Conservation (phyloP, 2,797 vertebrate genomes). For the Gambusia yucatana region DNA sequence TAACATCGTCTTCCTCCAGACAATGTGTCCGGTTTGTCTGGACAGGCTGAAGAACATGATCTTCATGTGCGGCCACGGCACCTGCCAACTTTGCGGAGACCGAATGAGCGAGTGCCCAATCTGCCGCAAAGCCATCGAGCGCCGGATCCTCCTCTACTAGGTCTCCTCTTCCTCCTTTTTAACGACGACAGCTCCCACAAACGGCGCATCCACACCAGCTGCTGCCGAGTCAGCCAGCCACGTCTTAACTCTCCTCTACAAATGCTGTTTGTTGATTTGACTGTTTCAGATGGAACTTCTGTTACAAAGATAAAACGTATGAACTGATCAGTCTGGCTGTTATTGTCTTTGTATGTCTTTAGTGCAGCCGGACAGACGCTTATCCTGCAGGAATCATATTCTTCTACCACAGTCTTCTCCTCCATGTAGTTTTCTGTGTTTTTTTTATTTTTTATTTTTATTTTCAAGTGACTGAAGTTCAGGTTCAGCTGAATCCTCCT, state of each 20-base stretch:
- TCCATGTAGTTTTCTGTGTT: constrained; percentile 3
- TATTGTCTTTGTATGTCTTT: constrained; percentile 17
- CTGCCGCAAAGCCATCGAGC: constrained; percentile 98
- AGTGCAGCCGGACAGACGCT: constrained; percentile 35
- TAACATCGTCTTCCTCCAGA: constrained; percentile 78
- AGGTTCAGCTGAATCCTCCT: constrained; percentile 6
- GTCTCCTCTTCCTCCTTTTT: constrained; percentile 20
- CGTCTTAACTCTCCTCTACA: constrained; percentile 52
- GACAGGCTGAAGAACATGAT: constrained; percentile 99
- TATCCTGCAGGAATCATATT: constrained; percentile 13
- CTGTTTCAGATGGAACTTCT: constrained; percentile 55
- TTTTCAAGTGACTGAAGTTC: constrained; percentile 21
- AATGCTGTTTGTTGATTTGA: constrained; percentile 34
- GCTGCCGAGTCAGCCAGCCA: constrained; percentile 53
- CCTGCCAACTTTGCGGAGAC: constrained; percentile 97
- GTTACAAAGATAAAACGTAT: constrained; percentile 47
- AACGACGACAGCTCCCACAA: constrained; percentile 42
- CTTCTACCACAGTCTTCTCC: constrained; percentile 1
- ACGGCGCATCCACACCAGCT: constrained; percentile 59
- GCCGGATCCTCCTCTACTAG: constrained; percentile 97
- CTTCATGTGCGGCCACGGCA: constrained; percentile 98
- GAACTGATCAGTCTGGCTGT: constrained; percentile 29
- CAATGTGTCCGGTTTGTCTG: constrained; percentile 98
- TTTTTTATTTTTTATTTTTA: constrained; percentile 26
- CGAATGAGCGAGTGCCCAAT: constrained; percentile 99